A percentile compares a stretch with the other conserved stretches of the same genome.
phyloP scores from a whole-genome alignment of 1,140 invertebrate species.

The Sinonovacula constricta region DNA sequence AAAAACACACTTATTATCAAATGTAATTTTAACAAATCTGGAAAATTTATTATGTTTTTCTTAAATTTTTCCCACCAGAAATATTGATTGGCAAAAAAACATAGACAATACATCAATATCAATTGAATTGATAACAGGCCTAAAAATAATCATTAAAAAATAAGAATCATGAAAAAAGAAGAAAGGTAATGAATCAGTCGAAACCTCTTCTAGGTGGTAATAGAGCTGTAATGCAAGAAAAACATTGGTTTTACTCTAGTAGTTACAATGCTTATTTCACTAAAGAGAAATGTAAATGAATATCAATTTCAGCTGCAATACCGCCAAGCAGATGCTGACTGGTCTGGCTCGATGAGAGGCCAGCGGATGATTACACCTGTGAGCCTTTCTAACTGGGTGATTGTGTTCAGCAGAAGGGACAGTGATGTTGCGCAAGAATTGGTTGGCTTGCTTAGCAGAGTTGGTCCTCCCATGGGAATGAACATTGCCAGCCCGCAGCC shows the following conservation, averaged over 20 bases:
- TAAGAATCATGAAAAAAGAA: neutral
- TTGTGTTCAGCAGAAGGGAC: conserved; percentile 78
- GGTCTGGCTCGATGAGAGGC: conserved; percentile 82
- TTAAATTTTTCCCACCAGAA: no score
- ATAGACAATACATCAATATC: no score
- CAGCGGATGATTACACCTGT: conserved; percentile 81
- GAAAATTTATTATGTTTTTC: no score
- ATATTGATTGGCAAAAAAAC: no score
- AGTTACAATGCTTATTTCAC: neutral
- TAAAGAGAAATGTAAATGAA: neutral
- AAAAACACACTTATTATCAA: no score
- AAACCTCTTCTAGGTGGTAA: neutral
- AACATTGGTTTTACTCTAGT: neutral
- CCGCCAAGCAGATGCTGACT: conserved; percentile 82
- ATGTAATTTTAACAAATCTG: no score
- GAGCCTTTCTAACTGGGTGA: conserved; percentile 70
- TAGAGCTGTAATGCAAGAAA: neutral
- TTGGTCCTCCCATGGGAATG: conserved; percentile 85
- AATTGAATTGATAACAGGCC: no score
- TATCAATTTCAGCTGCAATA: conserved; percentile 60
- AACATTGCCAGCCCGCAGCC: conserved; percentile 80
- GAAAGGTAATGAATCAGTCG: neutral
- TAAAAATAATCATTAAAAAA: no score
- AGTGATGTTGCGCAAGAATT: conserved; percentile 84
- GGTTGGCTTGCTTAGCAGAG: conserved; percentile 81